Evolutionary conservation across 2,888 invertebrate genomes (phyloP), one percentile per base, ranked within the genome.

Genomic region (Orthosia gracilis): DNA sequence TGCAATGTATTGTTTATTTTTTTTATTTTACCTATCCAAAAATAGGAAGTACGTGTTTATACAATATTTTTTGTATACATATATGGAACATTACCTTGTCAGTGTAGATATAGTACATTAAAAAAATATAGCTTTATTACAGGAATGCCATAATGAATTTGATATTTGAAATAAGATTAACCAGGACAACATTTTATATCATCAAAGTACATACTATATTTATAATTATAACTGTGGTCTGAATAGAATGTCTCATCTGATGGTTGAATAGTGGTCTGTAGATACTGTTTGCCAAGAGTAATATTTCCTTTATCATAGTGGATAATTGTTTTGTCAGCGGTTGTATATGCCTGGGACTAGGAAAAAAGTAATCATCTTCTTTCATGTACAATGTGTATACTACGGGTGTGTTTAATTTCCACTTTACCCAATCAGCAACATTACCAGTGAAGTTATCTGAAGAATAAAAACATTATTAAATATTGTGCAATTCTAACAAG

Each of bases 341-440:
- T 58, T 62, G 23, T 54, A 95, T 89, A 59, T 94, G 88, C 4
- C 72, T 57, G 11, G 83, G 67, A 45, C 86, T 81, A n/a, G 93
- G 94, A 3, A 93, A 78, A 58, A 92, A 78, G 54, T 89, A 81
- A 26, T 90, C 74, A 67, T 86, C 75, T 76, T 89, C 63, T 73
- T 93, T 91, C 87, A 96, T 82, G 66, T 94, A 91, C 15, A 94
- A 76, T 68, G 95, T 95, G 69, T 90, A 94, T 0, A 96, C 96
- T 58, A 96, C 72, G 2, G 96, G 96, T 47, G 92, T 89, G 79
- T 96, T 96, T 62, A 96, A 86, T 70, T 92, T 91, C 17, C 79
- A 86, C 80, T 96, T 96, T 4, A 96, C 94, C 95, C 95, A 96
- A 78, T 96, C 96, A 45, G 96, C 94, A 85, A 91, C 89, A 77